These are phyloP conservation scores for Mimumesa dahlbomi DNA, from an alignment of 2,888 invertebrate species.

Conservation along the genomic window DNA sequence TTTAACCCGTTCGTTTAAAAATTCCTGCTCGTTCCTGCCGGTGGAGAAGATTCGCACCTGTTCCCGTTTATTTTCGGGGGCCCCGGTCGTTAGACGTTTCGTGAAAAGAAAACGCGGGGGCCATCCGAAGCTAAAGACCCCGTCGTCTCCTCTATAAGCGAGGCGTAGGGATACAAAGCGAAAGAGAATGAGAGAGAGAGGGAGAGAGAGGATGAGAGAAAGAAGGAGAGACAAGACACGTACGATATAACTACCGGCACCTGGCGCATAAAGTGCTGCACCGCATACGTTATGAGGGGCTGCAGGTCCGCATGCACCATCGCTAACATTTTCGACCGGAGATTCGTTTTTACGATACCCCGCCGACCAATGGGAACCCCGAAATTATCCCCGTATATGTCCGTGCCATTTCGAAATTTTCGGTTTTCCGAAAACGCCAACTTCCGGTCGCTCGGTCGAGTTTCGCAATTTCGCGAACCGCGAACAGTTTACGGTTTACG, in stretches of 20 bases:
- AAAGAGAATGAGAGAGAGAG: conserved; percentile 1
- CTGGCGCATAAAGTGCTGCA: conserved; percentile 69
- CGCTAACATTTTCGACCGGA: conserved; percentile 49
- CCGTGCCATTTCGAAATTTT: not conserved
- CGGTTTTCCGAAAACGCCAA: not conserved
- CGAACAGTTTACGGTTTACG: no score
- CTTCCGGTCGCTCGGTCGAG: no score
- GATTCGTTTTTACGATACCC: conserved; percentile 35
- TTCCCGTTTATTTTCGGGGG: conserved; percentile 54
- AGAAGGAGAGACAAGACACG: conserved; percentile 55
- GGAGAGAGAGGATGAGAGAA: conserved; percentile 3
- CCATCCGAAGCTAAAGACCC: conserved; percentile 27
- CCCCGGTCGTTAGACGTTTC: conserved; percentile 46
- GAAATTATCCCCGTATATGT: not conserved
- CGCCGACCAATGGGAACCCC: not conserved
- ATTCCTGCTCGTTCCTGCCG: conserved; percentile 36
- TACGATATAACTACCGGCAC: conserved; percentile 72
- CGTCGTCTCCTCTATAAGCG: not conserved
- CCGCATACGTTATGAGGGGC: conserved; percentile 65
- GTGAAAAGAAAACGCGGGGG: conserved; percentile 58
- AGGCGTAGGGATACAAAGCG: not conserved
- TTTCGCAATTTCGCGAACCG: no score
- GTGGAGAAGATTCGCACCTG: conserved; percentile 59
- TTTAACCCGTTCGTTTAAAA: no score
- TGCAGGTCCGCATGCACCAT: conserved; percentile 46